A percentile compares a stretch with the other conserved stretches of the same genome.
phyloP scores from a whole-genome alignment of 1,140 invertebrate genomes.

The Orius insidiosus region DNA sequence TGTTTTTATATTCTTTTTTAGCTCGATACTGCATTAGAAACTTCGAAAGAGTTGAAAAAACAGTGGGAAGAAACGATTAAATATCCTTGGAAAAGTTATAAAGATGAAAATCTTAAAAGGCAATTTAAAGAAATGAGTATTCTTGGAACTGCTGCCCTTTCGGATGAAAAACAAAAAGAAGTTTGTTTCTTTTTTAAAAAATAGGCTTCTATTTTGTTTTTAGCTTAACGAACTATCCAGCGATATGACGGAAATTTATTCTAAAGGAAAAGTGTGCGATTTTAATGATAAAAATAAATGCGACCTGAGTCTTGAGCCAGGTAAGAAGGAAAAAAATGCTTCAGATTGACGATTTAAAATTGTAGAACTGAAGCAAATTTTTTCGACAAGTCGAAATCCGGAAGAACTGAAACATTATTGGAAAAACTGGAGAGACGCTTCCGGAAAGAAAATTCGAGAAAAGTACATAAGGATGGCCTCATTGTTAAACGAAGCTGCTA shows the following conservation, averaged over 20 bases:
- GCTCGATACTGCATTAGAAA: constrained; percentile 17
- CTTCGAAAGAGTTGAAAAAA: constrained; percentile 28
- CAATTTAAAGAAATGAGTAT: constrained; percentile 46
- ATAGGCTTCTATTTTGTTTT: not conserved
- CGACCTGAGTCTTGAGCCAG: constrained; percentile 55
- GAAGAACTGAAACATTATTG: constrained; percentile 57
- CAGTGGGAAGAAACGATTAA: constrained; percentile 38
- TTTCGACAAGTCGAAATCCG: constrained; percentile 46
- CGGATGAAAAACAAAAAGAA: constrained; percentile 30
- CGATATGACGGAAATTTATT: constrained; percentile 57
- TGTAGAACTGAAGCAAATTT: constrained; percentile 46
- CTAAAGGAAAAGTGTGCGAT: constrained; percentile 60
- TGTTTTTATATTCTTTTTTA: constrained; percentile 33
- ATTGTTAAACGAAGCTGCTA: constrained; percentile 63
- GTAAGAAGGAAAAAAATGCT: constrained; percentile 39
- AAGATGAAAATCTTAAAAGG: constrained; percentile 38
- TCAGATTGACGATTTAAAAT: too few species aligned
- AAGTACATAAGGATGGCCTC: constrained; percentile 54
- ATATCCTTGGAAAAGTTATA: constrained; percentile 42
- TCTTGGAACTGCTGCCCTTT: constrained; percentile 38
- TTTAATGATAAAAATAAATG: constrained; percentile 46
- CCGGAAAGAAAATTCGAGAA: constrained; percentile 48
- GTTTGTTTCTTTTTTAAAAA: not conserved
- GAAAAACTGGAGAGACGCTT: constrained; percentile 54
- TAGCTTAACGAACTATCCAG: constrained; percentile 10